phyloP scores from a whole-genome alignment of 2,113 vertebrate species.

The Numenius arquata region DNA sequence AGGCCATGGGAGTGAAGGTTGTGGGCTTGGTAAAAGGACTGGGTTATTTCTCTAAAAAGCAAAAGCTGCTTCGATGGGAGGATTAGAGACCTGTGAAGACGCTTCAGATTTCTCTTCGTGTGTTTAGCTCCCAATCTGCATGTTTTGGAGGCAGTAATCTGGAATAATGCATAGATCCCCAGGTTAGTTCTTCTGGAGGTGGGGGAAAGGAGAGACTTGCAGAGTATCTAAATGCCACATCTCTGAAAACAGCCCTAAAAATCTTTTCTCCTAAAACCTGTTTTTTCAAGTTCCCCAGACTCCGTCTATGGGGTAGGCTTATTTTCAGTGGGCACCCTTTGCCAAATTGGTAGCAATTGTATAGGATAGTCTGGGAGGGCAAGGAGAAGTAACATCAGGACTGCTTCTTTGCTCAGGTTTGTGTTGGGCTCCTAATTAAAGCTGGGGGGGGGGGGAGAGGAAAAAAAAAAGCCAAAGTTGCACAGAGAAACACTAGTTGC shows the following conservation, averaged over 20 bases:
- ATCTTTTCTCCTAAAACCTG: accelerated
- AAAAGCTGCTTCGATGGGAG: conserved; percentile 1
- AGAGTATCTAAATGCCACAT: background rate
- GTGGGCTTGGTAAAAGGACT: conserved; percentile 24
- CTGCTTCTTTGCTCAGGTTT: background rate
- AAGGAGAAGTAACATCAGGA: background rate
- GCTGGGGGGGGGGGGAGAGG: accelerated
- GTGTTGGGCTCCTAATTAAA: background rate
- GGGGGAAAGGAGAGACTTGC: background rate
- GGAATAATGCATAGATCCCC: background rate
- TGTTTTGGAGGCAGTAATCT: background rate
- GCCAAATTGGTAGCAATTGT: background rate
- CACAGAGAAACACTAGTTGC: background rate
- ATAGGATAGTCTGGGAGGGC: background rate
- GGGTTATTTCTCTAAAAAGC: conserved; percentile 16
- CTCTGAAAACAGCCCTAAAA: background rate
- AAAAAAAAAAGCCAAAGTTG: background rate
- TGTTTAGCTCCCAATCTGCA: background rate
- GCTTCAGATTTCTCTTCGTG: background rate
- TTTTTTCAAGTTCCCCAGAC: background rate
- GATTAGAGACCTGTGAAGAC: background rate
- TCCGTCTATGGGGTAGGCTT: background rate
- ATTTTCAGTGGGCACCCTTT: background rate
- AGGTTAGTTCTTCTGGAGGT: background rate
- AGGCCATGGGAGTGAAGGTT: conserved; percentile 37